Evolutionary conservation across 2,888 invertebrate genomes (phyloP).

Genomic region (Acrobasis repandana): DNA sequence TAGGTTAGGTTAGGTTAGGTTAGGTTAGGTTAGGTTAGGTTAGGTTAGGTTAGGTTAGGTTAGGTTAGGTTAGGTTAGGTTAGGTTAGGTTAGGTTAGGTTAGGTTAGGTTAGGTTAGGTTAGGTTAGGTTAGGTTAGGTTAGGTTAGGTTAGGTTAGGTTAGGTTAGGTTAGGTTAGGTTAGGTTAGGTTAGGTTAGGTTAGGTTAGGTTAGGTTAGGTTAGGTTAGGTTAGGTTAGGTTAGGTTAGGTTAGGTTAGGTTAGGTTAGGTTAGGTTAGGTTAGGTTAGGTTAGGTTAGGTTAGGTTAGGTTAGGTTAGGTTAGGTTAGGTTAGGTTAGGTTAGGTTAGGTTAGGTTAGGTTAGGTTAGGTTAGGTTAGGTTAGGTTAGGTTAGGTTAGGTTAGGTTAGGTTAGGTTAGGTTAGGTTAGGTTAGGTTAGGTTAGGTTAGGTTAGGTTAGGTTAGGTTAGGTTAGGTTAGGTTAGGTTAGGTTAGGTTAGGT

Average conservation of each 20-base stretch:
- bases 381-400: slow-evolving; percentile 2
- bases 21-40: slow-evolving; percentile 30
- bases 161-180: slow-evolving; percentile 35
- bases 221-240: slow-evolving; percentile 38
- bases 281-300: slow-evolving; percentile 2
- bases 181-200: slow-evolving; percentile 34
- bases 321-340: slow-evolving; percentile 2
- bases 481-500: slow-evolving; percentile 2
- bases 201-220: slow-evolving; percentile 38
- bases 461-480: slow-evolving; percentile 2
- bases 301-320: slow-evolving; percentile 2
- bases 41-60: slow-evolving; percentile 34
- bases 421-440: slow-evolving; percentile 2
- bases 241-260: background rate
- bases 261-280: slow-evolving; percentile 2
- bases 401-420: slow-evolving; percentile 2
- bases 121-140: slow-evolving; percentile 32
- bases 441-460: slow-evolving; percentile 2
- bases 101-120: slow-evolving; percentile 34
- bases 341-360: slow-evolving; percentile 2
- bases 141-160: slow-evolving; percentile 36
- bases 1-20: slow-evolving; percentile 28
- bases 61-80: slow-evolving; percentile 37
- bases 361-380: background rate
- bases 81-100: slow-evolving; percentile 38